A percentile compares a stretch with the other conserved stretches of the same genome.
Evolutionary conservation across 1,140 invertebrate species (phyloP).

Genomic region (Forficula auricularia): DNA sequence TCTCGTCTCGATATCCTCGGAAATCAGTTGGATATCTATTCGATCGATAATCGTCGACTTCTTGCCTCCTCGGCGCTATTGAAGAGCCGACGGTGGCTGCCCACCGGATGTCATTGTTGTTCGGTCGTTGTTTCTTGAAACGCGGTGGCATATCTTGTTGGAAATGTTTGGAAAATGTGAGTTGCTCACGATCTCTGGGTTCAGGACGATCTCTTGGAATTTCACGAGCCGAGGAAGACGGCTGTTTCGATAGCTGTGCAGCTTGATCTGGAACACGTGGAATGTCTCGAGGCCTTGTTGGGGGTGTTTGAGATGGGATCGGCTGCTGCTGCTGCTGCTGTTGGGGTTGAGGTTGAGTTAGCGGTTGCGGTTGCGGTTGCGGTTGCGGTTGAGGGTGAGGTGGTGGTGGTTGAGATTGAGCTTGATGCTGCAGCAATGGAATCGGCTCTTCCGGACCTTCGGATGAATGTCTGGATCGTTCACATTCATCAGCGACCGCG

Average conservation of each 20-base stretch:
- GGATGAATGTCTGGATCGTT: slow-evolving; percentile 30
- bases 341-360: slow-evolving; percentile 14
- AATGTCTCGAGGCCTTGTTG: slow-evolving; percentile 8
- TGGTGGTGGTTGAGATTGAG: no score
- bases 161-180: slow-evolving; percentile 49
- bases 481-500: slow-evolving; percentile 21
- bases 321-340: slow-evolving; percentile 20
- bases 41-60: no score
- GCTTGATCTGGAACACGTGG: slow-evolving; percentile 4
- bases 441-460: slow-evolving; percentile 33
- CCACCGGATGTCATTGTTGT: no score
- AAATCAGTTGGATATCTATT: no score
- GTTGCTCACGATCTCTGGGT: slow-evolving; percentile 24
- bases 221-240: no score
- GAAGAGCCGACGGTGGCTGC: no score
- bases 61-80: no score
- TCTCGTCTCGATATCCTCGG: no score
- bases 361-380: no score
- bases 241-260: slow-evolving; percentile 14
- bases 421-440: no score
- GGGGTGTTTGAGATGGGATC: slow-evolving; percentile 15
- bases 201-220: no score
- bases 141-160: slow-evolving; percentile 67
- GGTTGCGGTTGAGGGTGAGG: no score
- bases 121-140: slow-evolving; percentile 56